These are phyloP conservation scores for Agapornis canus DNA, from an alignment of 2,797 vertebrate species.

Conservation along the genomic window DNA sequence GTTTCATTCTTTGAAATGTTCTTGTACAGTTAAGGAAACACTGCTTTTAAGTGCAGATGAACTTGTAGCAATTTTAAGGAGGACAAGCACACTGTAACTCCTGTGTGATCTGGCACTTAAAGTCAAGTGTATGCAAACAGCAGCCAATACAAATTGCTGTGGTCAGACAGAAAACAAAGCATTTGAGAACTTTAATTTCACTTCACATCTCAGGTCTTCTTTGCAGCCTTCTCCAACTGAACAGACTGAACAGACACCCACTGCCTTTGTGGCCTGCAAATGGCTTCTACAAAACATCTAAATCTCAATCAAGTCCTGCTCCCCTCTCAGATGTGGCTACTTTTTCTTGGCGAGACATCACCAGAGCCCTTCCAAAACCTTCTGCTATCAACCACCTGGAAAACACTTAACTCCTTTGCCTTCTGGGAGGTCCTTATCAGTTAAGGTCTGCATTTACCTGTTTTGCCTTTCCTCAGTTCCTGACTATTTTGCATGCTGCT, in stretches of 20 bases:
- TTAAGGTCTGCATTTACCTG: neutral
- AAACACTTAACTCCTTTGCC: neutral
- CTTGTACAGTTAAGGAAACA: neutral
- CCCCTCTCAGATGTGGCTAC: neutral
- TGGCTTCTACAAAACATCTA: neutral
- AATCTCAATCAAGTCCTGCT: neutral
- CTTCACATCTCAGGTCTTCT: neutral
- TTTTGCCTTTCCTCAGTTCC: neutral
- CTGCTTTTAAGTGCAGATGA: neutral
- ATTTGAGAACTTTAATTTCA: neutral
- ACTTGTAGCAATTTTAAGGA: neutral
- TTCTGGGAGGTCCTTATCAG: neutral
- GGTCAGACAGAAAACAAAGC: neutral
- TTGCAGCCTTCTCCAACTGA: neutral
- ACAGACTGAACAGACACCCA: neutral
- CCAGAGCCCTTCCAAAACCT: neutral
- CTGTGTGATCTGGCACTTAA: neutral
- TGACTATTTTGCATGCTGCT: neutral
- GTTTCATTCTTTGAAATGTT: neutral
- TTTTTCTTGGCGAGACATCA: neutral
- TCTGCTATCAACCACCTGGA: neutral
- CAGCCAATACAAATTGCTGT: neutral
- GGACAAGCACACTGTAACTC: neutral
- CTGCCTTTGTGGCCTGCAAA: neutral
- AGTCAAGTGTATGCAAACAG: neutral